Evolutionary conservation across 2,113 vertebrate species (phyloP).

Genomic region (Antechinus flavipes): DNA sequence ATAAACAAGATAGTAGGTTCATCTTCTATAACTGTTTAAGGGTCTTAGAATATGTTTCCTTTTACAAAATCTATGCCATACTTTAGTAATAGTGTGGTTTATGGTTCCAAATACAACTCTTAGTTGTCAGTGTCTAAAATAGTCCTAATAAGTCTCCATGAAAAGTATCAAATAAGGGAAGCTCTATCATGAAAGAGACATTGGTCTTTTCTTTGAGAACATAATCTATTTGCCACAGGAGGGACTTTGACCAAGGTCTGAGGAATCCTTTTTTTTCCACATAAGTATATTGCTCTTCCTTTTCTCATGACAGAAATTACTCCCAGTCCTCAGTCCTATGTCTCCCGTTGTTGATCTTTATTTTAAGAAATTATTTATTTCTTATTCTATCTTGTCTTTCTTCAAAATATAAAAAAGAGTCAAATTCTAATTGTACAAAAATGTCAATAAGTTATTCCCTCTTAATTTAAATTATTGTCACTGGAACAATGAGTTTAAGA

Average conservation of each 20-base stretch:
- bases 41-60: background rate
- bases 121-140: slow-evolving; percentile 2
- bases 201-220: background rate
- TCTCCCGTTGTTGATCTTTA: background rate
- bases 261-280: background rate
- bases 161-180: background rate
- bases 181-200: background rate
- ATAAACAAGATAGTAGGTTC: slow-evolving; percentile 4
- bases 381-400: background rate
- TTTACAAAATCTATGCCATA: slow-evolving; percentile 14
- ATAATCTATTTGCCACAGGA: background rate
- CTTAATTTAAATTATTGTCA: background rate
- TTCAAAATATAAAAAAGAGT: background rate
- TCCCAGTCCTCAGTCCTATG: background rate
- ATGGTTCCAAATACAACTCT: background rate
- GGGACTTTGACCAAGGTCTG: background rate
- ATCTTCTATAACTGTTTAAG: background rate
- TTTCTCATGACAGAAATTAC: background rate
- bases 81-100: background rate
- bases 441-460: background rate
- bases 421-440: background rate
- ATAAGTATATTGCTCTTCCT: background rate
- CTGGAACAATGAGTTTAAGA: background rate
- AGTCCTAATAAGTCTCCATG: background rate
- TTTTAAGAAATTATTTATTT: background rate